Percentiles rank a stretch among this genome's conserved stretches.
These are phyloP conservation scores for Eupithecia pulchellata DNA, from an alignment of 2,888 invertebrate species.

Conservation along the genomic window DNA sequence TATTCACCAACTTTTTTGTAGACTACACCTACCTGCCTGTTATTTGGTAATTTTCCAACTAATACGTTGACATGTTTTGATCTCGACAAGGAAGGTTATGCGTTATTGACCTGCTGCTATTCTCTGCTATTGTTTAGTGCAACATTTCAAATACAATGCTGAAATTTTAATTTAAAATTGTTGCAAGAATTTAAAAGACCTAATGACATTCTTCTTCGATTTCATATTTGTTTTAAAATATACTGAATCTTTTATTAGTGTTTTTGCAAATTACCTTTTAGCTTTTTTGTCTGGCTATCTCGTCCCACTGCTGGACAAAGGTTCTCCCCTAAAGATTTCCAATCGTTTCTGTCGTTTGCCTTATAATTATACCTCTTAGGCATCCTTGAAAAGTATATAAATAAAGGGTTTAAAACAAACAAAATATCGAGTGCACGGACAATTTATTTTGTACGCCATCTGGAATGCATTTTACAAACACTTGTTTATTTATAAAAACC, in stretches of 20 bases:
- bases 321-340: neutral
- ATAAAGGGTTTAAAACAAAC: conserved; percentile 52
- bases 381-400: neutral
- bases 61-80: neutral
- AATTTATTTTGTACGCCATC: conserved; percentile 81
- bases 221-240: neutral
- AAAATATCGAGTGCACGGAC: conserved; percentile 75
- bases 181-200: neutral
- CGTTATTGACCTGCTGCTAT: neutral
- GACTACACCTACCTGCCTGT: neutral
- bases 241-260: neutral
- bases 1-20: neutral
- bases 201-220: neutral
- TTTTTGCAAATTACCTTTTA: neutral
- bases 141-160: neutral
- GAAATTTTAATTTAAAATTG: neutral
- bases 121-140: neutral
- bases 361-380: neutral
- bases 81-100: neutral
- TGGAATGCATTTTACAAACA: conserved; percentile 74
- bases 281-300: neutral
- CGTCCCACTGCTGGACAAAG: neutral
- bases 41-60: neutral
- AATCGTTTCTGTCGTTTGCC: neutral
- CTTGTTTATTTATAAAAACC: conserved; percentile 64